Conservation (phyloP, 1,140 invertebrate genomes). For the Papilio machaon region DNA sequence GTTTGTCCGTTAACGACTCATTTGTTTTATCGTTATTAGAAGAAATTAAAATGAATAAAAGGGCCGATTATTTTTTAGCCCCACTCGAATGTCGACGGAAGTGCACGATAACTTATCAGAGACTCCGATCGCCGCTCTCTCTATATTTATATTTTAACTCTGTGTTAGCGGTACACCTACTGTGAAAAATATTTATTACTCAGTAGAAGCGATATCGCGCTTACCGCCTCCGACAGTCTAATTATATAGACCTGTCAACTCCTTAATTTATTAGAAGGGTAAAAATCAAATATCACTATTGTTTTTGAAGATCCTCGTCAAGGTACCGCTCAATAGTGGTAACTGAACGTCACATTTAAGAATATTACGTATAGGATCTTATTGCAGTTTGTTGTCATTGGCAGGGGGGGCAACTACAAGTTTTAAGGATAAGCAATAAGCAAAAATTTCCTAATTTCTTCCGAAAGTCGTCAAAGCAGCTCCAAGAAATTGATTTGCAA, state of each 20-base stretch:
- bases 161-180: slow-evolving; percentile 41
- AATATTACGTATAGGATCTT: too few species aligned
- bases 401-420: too few species aligned
- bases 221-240: slow-evolving; percentile 30
- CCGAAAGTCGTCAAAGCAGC: too few species aligned
- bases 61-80: slow-evolving; percentile 42
- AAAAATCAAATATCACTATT: background rate
- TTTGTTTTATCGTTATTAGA: slow-evolving; percentile 40
- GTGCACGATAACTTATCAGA: slow-evolving; percentile 42
- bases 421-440: too few species aligned
- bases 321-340: background rate
- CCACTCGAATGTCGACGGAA: slow-evolving; percentile 42
- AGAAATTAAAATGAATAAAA: slow-evolving; percentile 41
- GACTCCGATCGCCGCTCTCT: slow-evolving; percentile 42
- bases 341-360: background rate
- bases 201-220: slow-evolving; percentile 41
- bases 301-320: background rate
- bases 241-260: slow-evolving; percentile 41
- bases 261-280: slow-evolving; percentile 17
- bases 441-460: too few species aligned
- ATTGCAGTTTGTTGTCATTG: too few species aligned
- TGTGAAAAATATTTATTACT: slow-evolving; percentile 46
- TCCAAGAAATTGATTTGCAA: too few species aligned
- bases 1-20: slow-evolving; percentile 31
- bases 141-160: slow-evolving; percentile 46